Conservation (phyloP, 2,888 invertebrate species). For the Mesochorus sp. region DNA sequence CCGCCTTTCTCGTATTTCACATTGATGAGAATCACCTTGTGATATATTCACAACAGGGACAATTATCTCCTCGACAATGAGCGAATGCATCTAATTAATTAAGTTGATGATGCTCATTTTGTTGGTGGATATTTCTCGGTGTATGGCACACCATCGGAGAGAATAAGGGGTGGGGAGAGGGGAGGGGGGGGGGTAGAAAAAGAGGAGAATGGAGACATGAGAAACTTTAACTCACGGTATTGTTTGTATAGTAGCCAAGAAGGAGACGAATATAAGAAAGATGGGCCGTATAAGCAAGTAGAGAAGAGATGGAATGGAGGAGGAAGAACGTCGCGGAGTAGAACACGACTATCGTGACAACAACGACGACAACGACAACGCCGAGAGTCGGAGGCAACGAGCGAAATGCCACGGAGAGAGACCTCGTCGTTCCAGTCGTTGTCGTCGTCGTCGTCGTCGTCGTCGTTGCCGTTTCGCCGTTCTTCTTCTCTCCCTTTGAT, state of each 20-base stretch:
- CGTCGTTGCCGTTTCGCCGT: constrained; percentile 63
- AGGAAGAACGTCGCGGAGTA: constrained; percentile 50
- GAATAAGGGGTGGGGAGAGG: constrained; percentile 5
- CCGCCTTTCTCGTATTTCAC: constrained; percentile 22
- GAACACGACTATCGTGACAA: constrained; percentile 65
- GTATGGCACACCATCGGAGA: constrained; percentile 1
- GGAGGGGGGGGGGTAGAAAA: constrained; percentile 1
- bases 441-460: constrained; percentile 40
- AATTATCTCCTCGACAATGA: constrained; percentile 61
- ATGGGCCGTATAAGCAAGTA: constrained; percentile 2
- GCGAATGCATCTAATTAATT: constrained; percentile 61
- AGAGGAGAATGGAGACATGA: constrained; percentile 41
- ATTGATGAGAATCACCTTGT: not conserved
- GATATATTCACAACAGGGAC: constrained; percentile 32
- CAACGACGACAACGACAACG: constrained; percentile 62
- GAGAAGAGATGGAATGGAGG: constrained; percentile 43
- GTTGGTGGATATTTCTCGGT: constrained; percentile 34
- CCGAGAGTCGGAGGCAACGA: constrained; percentile 58
- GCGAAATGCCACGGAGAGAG: constrained; percentile 73
- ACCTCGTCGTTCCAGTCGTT: constrained; percentile 64
- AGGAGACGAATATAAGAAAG: constrained; percentile 45
- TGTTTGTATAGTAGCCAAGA: constrained; percentile 48
- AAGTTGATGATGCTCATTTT: constrained; percentile 57
- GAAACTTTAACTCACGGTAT: constrained; percentile 14
- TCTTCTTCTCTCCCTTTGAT: constrained; percentile 75